Evolutionary conservation across 2,113 vertebrate genomes (phyloP).

Genomic region (Caranx melampygus): DNA sequence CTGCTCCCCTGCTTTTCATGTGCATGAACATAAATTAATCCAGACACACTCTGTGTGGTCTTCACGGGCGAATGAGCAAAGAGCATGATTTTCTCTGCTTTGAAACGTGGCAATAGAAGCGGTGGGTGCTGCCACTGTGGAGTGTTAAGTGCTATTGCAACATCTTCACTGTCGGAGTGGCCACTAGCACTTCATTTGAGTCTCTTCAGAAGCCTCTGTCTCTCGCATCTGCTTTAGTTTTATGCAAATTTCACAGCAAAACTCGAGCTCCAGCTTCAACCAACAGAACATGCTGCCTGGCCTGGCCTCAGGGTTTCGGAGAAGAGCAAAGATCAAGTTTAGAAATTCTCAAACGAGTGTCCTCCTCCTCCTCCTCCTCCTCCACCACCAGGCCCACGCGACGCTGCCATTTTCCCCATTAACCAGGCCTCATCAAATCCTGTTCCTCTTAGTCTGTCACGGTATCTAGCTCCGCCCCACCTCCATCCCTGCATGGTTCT

Average conservation of each 20-base stretch:
- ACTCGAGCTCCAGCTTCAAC: not conserved
- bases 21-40: constrained; percentile 48
- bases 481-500: constrained; percentile 1
- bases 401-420: not conserved
- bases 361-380: not conserved
- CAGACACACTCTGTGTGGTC: constrained; percentile 21
- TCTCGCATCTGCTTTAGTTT: constrained; percentile 4
- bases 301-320: not conserved
- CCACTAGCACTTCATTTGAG: constrained; percentile 23
- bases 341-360: not conserved
- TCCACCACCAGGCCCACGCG: not conserved
- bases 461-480: not conserved
- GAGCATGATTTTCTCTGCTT: constrained; percentile 35
- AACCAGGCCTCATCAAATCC: constrained; percentile 20
- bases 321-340: not conserved
- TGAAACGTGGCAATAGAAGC: not conserved
- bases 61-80: constrained; percentile 52
- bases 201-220: not conserved
- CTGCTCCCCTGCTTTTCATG: constrained; percentile 37
- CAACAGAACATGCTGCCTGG: not conserved
- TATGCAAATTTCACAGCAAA: not conserved
- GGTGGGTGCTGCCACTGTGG: constrained; percentile 32
- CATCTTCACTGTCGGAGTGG: constrained; percentile 63
- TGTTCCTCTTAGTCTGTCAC: not conserved
- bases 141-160: constrained; percentile 49